Percentiles rank a stretch among this genome's conserved stretches.
Conservation (phyloP, 2,797 vertebrate genomes). For the Monodelphis domestica region DNA sequence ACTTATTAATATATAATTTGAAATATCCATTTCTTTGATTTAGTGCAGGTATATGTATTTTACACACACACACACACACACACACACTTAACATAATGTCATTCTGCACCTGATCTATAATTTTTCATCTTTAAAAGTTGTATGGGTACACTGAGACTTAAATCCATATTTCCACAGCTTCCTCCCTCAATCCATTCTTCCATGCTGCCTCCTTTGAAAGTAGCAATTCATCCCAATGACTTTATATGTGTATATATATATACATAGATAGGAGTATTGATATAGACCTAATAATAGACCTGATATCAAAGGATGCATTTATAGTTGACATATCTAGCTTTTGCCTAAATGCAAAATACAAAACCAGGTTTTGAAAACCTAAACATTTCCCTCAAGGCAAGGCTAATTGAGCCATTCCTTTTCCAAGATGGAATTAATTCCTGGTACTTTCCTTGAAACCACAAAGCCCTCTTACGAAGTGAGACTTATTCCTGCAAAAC, state of each 20-base stretch:
- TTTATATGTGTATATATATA: too few relatives aligned
- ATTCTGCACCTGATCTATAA: not conserved
- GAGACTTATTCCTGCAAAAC: not conserved
- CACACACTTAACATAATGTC: not conserved
- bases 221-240: not conserved
- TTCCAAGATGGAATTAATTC: slow-evolving; percentile 5
- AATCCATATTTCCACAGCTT: not conserved
- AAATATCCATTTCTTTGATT: not conserved
- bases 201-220: not conserved
- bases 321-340: not conserved
- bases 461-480: not conserved
- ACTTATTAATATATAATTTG: not conserved
- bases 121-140: not conserved
- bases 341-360: not conserved
- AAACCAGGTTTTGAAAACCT: slow-evolving; percentile 12
- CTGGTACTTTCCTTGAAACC: slow-evolving; percentile 27
- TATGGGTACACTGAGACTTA: not conserved
- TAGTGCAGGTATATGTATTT: not conserved
- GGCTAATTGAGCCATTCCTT: not conserved
- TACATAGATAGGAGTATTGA: too few relatives aligned
- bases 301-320: not conserved
- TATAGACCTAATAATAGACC: not conserved
- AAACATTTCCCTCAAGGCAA: slow-evolving; percentile 29
- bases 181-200: not conserved
- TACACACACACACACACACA: not conserved